phyloP scores from a whole-genome alignment of 2,888 invertebrate genomes.

The Parnassius smintheus region DNA sequence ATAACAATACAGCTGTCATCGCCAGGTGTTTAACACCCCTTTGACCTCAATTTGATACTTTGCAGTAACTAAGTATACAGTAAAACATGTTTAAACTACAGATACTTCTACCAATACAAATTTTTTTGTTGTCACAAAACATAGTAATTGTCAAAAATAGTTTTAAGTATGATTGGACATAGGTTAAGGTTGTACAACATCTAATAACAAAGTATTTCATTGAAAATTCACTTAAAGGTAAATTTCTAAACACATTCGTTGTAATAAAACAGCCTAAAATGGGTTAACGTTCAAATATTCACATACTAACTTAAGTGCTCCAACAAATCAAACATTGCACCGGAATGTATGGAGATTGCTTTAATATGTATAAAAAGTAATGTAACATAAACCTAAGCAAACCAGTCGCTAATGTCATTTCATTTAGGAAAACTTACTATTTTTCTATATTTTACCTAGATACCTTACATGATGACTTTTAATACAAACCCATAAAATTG shows the following conservation, averaged over 20 bases:
- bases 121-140: not conserved
- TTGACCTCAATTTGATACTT: too few relatives aligned
- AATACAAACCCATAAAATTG: slow-evolving; percentile 33
- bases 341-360: slow-evolving; percentile 33
- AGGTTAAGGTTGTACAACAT: slow-evolving; percentile 35
- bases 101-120: slow-evolving; percentile 16
- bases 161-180: slow-evolving; percentile 35
- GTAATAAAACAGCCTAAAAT: slow-evolving; percentile 73
- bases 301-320: slow-evolving; percentile 42
- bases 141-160: not conserved
- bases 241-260: slow-evolving; percentile 70
- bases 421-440: slow-evolving; percentile 22
- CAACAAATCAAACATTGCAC: slow-evolving; percentile 40
- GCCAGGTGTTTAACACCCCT: too few relatives aligned
- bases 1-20: too few relatives aligned
- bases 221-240: slow-evolving; percentile 47
- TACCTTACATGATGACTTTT: slow-evolving; percentile 27
- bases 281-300: slow-evolving; percentile 46
- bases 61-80: slow-evolving; percentile 12
- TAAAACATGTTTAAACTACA: slow-evolving; percentile 20
- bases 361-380: slow-evolving; percentile 34
- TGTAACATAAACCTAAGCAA: slow-evolving; percentile 46
- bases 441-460: slow-evolving; percentile 41
- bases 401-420: slow-evolving; percentile 50
- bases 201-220: slow-evolving; percentile 35